A percentile compares a stretch with the other conserved stretches of the same genome.
These are phyloP conservation scores for Phoenicopterus ruber DNA, from an alignment of 2,113 vertebrate genomes.

Conservation along the genomic window DNA sequence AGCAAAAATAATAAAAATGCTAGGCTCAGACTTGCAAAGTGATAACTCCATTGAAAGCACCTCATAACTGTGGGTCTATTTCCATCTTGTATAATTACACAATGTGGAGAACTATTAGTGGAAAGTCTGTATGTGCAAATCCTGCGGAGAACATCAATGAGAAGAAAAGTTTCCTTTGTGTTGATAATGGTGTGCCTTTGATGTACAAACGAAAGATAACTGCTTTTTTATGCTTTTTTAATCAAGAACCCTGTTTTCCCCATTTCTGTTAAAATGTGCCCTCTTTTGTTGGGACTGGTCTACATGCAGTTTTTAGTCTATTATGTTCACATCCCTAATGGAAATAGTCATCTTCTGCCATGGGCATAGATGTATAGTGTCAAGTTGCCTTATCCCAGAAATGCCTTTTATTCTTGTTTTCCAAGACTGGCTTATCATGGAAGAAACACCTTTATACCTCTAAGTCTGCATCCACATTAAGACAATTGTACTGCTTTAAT, in stretches of 20 bases:
- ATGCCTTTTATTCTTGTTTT: background rate
- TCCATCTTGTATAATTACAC: background rate
- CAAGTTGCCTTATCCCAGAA: background rate
- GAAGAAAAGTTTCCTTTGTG: background rate
- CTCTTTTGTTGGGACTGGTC: background rate
- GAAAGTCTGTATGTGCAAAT: background rate
- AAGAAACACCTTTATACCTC: background rate
- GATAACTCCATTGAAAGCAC: background rate
- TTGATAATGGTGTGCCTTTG: background rate
- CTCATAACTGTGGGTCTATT: background rate
- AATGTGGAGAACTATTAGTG: background rate
- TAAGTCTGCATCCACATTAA: background rate
- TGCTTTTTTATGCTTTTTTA: background rate
- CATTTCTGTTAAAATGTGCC: background rate
- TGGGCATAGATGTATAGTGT: background rate
- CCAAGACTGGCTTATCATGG: background rate
- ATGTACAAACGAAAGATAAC: background rate
- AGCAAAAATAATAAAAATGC: slow-evolving; percentile 8
- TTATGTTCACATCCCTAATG: background rate
- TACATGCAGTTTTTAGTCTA: background rate
- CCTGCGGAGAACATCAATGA: background rate
- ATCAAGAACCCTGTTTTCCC: background rate
- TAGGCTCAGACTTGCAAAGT: background rate
- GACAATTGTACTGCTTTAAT: background rate
- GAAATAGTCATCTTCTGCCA: background rate